A percentile compares a stretch with the other conserved stretches of the same genome.
phyloP scores from a whole-genome alignment of 2,113 vertebrate species.

The Isichthys henryi region DNA sequence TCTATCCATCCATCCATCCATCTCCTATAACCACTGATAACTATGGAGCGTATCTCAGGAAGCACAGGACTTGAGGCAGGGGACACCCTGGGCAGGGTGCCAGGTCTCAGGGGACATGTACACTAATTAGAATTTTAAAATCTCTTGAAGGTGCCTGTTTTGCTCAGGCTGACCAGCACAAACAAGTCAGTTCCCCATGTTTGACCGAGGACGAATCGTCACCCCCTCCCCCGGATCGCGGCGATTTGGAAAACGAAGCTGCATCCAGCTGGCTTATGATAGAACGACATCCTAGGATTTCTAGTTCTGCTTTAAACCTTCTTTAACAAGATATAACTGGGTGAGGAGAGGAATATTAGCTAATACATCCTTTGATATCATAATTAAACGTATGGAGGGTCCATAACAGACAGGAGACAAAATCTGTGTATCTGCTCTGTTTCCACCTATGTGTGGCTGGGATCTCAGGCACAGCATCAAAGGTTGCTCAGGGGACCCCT shows the following conservation, averaged over 20 bases:
- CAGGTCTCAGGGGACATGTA: background rate
- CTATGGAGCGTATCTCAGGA: background rate
- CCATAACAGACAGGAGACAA: background rate
- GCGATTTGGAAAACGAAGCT: background rate
- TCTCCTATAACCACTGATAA: background rate
- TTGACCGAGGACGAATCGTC: background rate
- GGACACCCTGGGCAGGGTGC: background rate
- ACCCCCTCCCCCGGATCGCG: background rate
- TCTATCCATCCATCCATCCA: background rate
- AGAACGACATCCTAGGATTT: background rate
- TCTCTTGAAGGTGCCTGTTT: background rate
- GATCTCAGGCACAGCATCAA: background rate
- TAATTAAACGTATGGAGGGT: background rate
- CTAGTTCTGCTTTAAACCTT: background rate
- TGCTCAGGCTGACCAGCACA: background rate
- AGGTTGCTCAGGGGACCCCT: background rate
- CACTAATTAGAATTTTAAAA: background rate
- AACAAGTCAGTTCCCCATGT: background rate
- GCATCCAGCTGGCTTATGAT: background rate
- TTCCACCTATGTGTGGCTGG: background rate
- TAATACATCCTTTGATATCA: background rate
- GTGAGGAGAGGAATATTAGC: background rate
- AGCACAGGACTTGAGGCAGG: background rate
- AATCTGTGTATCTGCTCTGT: background rate
- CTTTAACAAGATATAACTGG: background rate